Evolutionary conservation across 2,797 vertebrate genomes (phyloP).

Genomic region (Calcarius lapponicus): DNA sequence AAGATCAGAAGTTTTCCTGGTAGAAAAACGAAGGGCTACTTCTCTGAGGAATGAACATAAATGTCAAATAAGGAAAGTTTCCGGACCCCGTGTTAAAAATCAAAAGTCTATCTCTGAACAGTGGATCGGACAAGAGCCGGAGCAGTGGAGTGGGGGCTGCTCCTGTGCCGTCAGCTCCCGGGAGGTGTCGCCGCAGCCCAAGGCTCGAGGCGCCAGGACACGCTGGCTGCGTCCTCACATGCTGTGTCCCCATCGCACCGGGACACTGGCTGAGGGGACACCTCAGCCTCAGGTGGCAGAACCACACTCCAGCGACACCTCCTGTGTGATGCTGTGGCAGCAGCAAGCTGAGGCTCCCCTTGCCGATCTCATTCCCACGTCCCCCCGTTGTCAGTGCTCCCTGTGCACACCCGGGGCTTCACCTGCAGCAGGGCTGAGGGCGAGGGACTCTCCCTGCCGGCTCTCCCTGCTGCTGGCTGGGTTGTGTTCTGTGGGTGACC

Average conservation of each 20-base stretch:
- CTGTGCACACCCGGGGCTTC: fast-evolving
- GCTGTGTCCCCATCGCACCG: fast-evolving
- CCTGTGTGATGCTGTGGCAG: fast-evolving
- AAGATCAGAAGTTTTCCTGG: not conserved
- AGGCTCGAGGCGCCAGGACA: not conserved
- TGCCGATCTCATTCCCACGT: fast-evolving
- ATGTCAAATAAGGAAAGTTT: fast-evolving
- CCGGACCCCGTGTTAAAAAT: fast-evolving
- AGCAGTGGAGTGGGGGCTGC: fast-evolving
- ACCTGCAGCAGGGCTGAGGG: not conserved
- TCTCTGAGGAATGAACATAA: not conserved
- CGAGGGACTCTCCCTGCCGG: not conserved
- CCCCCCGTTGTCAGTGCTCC: fast-evolving
- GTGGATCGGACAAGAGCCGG: fast-evolving
- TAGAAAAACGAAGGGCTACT: not conserved
- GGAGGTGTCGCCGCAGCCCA: conserved; percentile 60
- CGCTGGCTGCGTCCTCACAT: fast-evolving
- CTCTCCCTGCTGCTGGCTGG: not conserved
- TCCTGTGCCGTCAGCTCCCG: not conserved
- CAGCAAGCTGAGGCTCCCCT: not conserved
- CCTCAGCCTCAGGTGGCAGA: no score
- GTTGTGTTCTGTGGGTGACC: not conserved
- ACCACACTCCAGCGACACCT: fast-evolving
- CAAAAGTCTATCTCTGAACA: fast-evolving
- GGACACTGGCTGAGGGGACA: not conserved